Conservation (phyloP, 2,888 invertebrate species). For the Leucozona laternaria region DNA sequence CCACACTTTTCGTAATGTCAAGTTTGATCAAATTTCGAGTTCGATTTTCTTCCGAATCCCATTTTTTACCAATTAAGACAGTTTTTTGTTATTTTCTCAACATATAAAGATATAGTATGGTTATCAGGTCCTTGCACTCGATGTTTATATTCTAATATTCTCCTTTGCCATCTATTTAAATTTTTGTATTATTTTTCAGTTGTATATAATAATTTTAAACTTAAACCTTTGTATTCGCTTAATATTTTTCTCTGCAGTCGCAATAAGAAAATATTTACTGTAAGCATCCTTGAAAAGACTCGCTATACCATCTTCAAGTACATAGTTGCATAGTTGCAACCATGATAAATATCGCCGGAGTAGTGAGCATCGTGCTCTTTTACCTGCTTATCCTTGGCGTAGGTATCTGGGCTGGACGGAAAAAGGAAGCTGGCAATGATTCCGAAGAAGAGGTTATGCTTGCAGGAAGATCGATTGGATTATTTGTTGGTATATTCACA, state of each 20-base stretch:
- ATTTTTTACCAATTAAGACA: no score
- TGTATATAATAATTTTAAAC: neutral
- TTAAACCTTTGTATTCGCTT: neutral
- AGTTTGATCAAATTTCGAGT: no score
- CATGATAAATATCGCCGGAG: slow-evolving; percentile 96
- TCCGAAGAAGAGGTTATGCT: slow-evolving; percentile 99
- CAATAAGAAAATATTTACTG: slow-evolving; percentile 36
- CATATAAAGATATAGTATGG: no score
- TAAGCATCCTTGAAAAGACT: slow-evolving; percentile 26
- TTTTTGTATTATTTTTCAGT: neutral
- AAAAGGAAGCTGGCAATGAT: slow-evolving; percentile 94
- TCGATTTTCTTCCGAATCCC: no score
- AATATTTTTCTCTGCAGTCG: slow-evolving; percentile 18
- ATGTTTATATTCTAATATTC: no score
- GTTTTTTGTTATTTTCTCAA: no score
- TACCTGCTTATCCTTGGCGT: slow-evolving; percentile 97
- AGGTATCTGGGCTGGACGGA: slow-evolving; percentile 98
- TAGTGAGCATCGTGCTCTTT: slow-evolving; percentile 97
- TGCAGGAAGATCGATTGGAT: slow-evolving; percentile 98
- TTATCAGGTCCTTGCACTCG: no score
- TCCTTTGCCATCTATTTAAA: no score
- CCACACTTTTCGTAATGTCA: no score
- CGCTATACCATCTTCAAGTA: slow-evolving; percentile 12
- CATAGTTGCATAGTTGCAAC: slow-evolving; percentile 46
- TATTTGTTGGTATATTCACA: slow-evolving; percentile 99